Evolutionary conservation across 2,113 vertebrate species (phyloP), one percentile per base, ranked within the genome.

Genomic region (Platichthys stellatus): DNA sequence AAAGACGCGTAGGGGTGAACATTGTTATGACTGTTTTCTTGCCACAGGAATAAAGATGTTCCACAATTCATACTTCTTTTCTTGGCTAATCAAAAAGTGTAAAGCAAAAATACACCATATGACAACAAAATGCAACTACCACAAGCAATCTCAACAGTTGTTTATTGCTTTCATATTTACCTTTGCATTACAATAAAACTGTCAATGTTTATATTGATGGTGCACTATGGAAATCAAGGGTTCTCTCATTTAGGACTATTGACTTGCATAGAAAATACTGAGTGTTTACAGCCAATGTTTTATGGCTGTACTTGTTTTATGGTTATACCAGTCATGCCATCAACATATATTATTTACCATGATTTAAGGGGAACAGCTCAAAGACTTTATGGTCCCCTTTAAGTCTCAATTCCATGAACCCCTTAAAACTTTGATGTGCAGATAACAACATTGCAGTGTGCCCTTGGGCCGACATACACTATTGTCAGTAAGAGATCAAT

Each of bases 401-500:
- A 49, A 14, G 72, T 59, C 40, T 47, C 38, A 65, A 58, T 13
- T 58, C 35, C 7, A 57, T 28, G 31, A 28, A 31, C 21, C 51
- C 8, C 3, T 58, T 23, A 58, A 59, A 59, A 20, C 35, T 43
- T 43, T 11, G 11, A 12, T 43, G 40, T 43, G 40, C 40, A 13
- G 12, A 40, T 12, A 13, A 75, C 31, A 6, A 31, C 31, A 31
- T 31, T 31, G 31, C 31, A 31, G 31, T 31, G 31, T 31, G 31
- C 31, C 31, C 31, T 31, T 7, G 6, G 31, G 31, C 31, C 7
- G 1, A 38, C n/a, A 18, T 14, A 66, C 9, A 23, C 26, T 24
- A 35, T 51, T 64, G 21, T 63, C 31, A 38, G 59, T 62, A 8
- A 62, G 31, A 38, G 38, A 63, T 63, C 21, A 63, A 9, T 45